A percentile compares a stretch with the other conserved stretches of the same genome.
Conservation (phyloP, 2,888 invertebrate genomes). For the Acleris sparsana region DNA sequence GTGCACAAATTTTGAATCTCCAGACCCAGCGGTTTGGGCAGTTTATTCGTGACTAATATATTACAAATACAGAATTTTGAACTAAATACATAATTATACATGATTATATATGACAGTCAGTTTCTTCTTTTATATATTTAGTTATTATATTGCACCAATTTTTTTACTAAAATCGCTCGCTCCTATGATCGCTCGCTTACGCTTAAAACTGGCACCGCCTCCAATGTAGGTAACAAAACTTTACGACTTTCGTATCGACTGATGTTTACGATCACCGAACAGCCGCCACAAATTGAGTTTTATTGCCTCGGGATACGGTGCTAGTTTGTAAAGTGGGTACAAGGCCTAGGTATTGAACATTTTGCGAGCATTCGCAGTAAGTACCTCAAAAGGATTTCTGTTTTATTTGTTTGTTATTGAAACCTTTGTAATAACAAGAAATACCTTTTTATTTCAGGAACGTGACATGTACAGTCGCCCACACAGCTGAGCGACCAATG, state of each 20-base stretch:
- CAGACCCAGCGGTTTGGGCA: no score
- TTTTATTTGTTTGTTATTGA: conserved; percentile 10
- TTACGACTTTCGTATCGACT: conserved; percentile 50
- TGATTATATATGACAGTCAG: no score
- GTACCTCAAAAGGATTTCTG: conserved; percentile 13
- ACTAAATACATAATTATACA: no score
- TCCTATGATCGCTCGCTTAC: background rate
- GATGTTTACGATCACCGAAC: conserved; percentile 49
- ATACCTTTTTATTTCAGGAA: no score
- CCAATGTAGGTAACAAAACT: conserved; percentile 10
- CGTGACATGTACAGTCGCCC: no score
- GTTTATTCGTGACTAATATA: no score
- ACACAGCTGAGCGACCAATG: no score
- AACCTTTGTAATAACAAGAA: background rate
- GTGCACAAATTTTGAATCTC: no score
- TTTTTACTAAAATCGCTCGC: background rate
- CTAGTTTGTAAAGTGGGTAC: conserved; percentile 44
- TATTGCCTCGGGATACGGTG: conserved; percentile 48
- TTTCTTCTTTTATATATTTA: no score
- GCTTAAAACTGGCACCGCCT: background rate
- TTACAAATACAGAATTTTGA: no score
- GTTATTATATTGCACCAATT: no score
- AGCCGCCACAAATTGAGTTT: conserved; percentile 48
- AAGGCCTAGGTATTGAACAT: conserved; percentile 27
- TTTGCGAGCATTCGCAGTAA: background rate